phyloP scores from a whole-genome alignment of 2,888 invertebrate species.

The Acanthococcus lagerstroemiae region DNA sequence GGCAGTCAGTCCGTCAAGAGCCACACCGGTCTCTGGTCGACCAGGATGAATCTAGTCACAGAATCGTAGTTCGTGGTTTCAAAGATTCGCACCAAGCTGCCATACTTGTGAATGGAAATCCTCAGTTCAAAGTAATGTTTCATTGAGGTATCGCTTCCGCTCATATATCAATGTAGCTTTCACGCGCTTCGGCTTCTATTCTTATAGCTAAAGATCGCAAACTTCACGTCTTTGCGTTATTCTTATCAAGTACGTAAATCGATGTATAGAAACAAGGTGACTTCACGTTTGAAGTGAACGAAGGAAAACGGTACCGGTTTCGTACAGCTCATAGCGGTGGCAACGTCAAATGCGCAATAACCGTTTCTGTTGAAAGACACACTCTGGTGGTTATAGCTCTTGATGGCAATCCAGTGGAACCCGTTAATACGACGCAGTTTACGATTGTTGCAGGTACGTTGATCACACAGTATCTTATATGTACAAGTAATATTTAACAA shows the following conservation, averaged over 20 bases:
- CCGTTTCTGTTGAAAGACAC: conserved; percentile 56
- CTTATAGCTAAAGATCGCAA: not conserved
- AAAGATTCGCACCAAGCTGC: not conserved
- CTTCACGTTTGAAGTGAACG: not conserved
- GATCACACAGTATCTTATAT: no score
- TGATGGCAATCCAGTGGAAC: conserved; percentile 57
- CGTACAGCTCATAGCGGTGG: conserved; percentile 35
- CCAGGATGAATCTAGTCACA: conserved; percentile 6
- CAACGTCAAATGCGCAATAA: conserved; percentile 52
- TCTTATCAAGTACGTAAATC: no score
- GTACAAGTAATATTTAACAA: no score
- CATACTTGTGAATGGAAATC: conserved; percentile 8
- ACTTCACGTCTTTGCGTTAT: no score
- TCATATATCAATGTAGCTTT: not conserved
- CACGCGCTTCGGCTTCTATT: not conserved
- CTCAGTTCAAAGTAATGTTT: conserved; percentile 5
- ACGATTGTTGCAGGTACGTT: conserved; percentile 10
- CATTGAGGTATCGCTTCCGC: not conserved
- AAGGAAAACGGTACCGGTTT: conserved; percentile 22
- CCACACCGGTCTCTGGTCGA: conserved; percentile 5
- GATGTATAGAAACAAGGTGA: no score
- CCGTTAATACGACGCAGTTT: conserved; percentile 39
- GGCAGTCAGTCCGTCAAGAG: conserved; percentile 50
- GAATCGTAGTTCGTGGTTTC: not conserved
- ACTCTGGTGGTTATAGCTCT: conserved; percentile 54